Conservation (phyloP, 1,140 invertebrate species). For the Lamellibrachia luymesi region DNA sequence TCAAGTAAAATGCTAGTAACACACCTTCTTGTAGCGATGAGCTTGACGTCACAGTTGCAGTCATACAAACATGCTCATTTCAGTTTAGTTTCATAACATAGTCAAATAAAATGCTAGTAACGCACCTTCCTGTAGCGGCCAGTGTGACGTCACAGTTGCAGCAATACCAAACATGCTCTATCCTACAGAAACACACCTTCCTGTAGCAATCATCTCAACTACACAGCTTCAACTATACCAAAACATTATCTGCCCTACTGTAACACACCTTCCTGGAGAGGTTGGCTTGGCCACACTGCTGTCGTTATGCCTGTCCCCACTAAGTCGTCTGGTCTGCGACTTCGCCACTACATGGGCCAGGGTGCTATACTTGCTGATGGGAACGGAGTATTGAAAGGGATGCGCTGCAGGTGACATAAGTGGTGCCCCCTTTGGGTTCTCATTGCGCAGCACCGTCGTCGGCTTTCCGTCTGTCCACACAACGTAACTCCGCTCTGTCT, state of each 20-base stretch:
- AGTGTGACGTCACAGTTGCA: background rate
- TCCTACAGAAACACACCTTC: background rate
- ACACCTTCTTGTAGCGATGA: background rate
- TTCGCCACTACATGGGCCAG: constrained; percentile 12
- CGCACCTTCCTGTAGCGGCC: background rate
- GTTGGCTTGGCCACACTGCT: background rate
- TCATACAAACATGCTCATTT: too few species aligned
- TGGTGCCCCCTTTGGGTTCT: background rate
- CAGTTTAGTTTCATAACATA: too few species aligned
- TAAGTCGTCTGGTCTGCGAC: background rate
- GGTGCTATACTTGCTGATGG: constrained; percentile 21
- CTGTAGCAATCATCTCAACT: background rate
- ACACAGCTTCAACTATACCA: too few species aligned
- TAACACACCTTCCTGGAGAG: constrained; percentile 2
- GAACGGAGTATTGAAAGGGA: constrained; percentile 13
- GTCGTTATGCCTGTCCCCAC: background rate
- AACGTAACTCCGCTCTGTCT: background rate
- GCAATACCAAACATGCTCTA: background rate
- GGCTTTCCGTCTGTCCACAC: constrained; percentile 17
- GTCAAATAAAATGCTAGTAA: background rate
- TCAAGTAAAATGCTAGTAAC: background rate
- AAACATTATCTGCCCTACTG: background rate
- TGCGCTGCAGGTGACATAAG: background rate
- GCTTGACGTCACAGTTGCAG: background rate
- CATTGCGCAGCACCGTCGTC: background rate